A percentile compares a stretch with the other conserved stretches of the same genome.
Conservation (phyloP, 2,888 invertebrate genomes). For the Synergus laeviventris region DNA sequence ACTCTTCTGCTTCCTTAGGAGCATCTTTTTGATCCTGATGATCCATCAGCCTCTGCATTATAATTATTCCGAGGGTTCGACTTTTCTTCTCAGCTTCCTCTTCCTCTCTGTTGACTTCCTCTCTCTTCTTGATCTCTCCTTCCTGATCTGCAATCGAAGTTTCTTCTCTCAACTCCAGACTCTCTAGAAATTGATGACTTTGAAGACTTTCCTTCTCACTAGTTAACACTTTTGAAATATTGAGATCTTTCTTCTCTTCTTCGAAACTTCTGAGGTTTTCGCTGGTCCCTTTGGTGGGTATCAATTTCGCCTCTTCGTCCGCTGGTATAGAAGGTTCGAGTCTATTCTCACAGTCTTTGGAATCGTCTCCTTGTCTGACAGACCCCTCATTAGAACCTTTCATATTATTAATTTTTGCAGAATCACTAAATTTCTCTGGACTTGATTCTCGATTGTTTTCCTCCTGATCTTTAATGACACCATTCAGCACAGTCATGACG, state of each 20-base stretch:
- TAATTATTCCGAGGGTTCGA: constrained; percentile 60
- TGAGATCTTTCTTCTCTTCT: constrained; percentile 42
- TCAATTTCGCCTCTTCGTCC: background rate
- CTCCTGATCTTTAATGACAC: constrained; percentile 71
- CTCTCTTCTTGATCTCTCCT: constrained; percentile 32
- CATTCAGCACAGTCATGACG: constrained; percentile 73
- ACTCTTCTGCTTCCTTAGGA: background rate
- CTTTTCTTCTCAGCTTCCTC: constrained; percentile 36
- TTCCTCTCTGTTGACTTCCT: constrained; percentile 20
- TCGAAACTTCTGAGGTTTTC: constrained; percentile 34
- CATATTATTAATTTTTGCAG: constrained; percentile 23
- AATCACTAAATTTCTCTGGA: constrained; percentile 8
- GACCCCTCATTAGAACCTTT: constrained; percentile 40
- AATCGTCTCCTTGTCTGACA: constrained; percentile 23
- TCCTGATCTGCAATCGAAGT: background rate
- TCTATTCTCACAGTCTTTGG: constrained; percentile 43
- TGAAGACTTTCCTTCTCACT: no score
- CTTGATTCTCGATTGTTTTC: constrained; percentile 49
- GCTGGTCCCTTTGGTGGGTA: constrained; percentile 18
- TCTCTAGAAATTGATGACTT: no score
- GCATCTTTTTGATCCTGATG: constrained; percentile 46
- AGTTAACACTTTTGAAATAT: background rate
- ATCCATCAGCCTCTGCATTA: constrained; percentile 65
- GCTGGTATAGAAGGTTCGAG: constrained; percentile 30
- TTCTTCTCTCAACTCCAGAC: background rate